Evolutionary conservation across 2,888 invertebrate genomes (phyloP).

Genomic region (Elmis aenea): DNA sequence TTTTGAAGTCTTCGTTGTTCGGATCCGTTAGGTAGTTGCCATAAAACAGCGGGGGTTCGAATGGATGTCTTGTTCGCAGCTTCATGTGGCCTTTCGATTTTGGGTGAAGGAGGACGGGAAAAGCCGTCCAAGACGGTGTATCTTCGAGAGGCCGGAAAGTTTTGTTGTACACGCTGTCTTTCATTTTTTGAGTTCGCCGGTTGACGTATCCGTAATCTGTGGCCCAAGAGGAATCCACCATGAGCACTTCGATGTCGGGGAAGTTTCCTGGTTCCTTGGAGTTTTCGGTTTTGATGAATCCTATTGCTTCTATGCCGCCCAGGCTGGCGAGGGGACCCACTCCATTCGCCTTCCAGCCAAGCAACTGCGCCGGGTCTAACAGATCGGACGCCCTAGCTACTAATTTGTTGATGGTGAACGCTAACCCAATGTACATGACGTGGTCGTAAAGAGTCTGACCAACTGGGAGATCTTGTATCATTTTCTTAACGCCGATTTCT

Average conservation of each 20-base stretch:
- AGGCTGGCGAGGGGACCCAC: constrained; percentile 51
- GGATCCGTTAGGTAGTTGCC: constrained; percentile 58
- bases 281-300: constrained; percentile 56
- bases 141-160: constrained; percentile 40
- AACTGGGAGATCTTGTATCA: constrained; percentile 50
- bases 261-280: constrained; percentile 52
- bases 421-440: constrained; percentile 60
- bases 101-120: constrained; percentile 56
- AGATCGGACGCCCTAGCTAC: constrained; percentile 20
- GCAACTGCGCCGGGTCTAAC: constrained; percentile 3
- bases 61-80: constrained; percentile 52
- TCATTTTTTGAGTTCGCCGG: constrained; percentile 46
- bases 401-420: constrained; percentile 56
- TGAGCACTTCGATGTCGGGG: constrained; percentile 61
- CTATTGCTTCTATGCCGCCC: constrained; percentile 54
- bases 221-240: constrained; percentile 59
- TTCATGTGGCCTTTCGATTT: constrained; percentile 56
- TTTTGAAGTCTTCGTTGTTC: constrained; percentile 57
- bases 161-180: constrained; percentile 36
- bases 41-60: constrained; percentile 54
- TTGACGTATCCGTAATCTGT: constrained; percentile 52
- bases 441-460: constrained; percentile 53
- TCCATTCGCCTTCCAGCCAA: constrained; percentile 35
- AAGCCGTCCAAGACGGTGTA: constrained; percentile 45
- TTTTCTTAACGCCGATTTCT: constrained; percentile 44